Evolutionary conservation across 1,140 invertebrate genomes (phyloP), one percentile per base, ranked within the genome.

Genomic region (Eubasilissa regina): DNA sequence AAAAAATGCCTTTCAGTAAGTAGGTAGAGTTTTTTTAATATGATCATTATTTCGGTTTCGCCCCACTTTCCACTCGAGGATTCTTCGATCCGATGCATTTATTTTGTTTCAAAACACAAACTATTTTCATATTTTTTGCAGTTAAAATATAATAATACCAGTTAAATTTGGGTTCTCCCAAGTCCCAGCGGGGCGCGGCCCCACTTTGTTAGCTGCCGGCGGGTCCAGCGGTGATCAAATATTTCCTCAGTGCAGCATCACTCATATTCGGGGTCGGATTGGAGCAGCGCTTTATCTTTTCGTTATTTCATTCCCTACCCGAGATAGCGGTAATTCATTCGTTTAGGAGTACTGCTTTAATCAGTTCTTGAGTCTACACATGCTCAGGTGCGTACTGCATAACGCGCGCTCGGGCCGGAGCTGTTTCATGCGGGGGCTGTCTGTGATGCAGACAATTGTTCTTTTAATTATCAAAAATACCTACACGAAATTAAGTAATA

Each of bases 181-280:
- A 55, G 21, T 73, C 47, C 12, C 68, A 73, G 68, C 48, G 68
- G 68, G 68, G 66, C 51, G 19, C 15, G 25, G 45, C 55, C 25
- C 56, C n/a, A 58, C 10, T 13, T 25, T 13, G 73, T 13, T 1
- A 21, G 55, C 72, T 19, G 43, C 55, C 73, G 35, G 55, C 55
- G 72, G 55, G 35, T 45, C 35, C 72, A 74, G 55, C 44, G 74
- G 48, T 60, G 79, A 80, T 80, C 66, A 72, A 80, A 80, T 80
- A 80, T 80, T 77, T 80, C 51, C 74, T 72, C 76, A 77, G 58
- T 44, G 17, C 64, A 62, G 45, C 75, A 73, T 75, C 72, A 68
- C 58, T 75, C 62, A 80, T 25, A 15, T 15, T 12, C 35, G 43
- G 56, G 56, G 56, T 3, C 19, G 56, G 12, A 60, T 15, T 60